These are phyloP conservation scores for Mechanitis mazaeus DNA, from an alignment of 2,888 invertebrate species.

Conservation along the genomic window DNA sequence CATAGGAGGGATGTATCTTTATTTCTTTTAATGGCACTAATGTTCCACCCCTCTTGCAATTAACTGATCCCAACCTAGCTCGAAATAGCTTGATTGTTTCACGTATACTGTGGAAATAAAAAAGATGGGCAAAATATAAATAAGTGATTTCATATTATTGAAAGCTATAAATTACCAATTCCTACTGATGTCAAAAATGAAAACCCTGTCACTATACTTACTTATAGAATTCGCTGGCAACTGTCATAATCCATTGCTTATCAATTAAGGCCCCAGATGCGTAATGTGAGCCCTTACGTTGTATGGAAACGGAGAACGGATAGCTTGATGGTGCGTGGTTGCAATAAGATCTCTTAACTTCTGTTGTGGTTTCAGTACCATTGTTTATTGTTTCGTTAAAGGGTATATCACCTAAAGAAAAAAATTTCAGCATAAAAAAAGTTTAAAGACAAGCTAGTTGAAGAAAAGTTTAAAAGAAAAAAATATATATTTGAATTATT, in stretches of 20 bases:
- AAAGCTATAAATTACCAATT: conserved; percentile 14
- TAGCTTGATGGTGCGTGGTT: conserved; percentile 37
- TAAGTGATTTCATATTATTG: conserved; percentile 29
- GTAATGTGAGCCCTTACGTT: conserved; percentile 56
- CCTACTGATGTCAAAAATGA: conserved; percentile 57
- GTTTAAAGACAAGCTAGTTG: too few relatives aligned
- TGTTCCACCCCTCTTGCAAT: conserved; percentile 56
- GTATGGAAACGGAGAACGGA: conserved; percentile 59
- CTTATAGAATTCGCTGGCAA: conserved; percentile 59
- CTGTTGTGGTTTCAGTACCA: background rate
- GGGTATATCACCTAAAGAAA: background rate
- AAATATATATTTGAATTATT: too few relatives aligned
- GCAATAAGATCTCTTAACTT: background rate
- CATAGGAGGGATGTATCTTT: conserved; percentile 49
- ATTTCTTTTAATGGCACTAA: conserved; percentile 46
- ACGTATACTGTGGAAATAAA: conserved; percentile 42
- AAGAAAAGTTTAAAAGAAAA: too few relatives aligned
- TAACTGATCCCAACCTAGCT: conserved; percentile 54
- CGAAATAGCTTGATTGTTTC: conserved; percentile 56
- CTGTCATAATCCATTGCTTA: conserved; percentile 54
- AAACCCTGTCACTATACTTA: conserved; percentile 37
- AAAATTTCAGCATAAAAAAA: background rate
- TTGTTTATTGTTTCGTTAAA: background rate
- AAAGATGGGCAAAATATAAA: background rate
- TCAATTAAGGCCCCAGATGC: conserved; percentile 55